Percentiles rank a stretch among this genome's conserved stretches.
phyloP scores from a whole-genome alignment of 2,888 invertebrate genomes.

The Chrysopilus asiliformis region DNA sequence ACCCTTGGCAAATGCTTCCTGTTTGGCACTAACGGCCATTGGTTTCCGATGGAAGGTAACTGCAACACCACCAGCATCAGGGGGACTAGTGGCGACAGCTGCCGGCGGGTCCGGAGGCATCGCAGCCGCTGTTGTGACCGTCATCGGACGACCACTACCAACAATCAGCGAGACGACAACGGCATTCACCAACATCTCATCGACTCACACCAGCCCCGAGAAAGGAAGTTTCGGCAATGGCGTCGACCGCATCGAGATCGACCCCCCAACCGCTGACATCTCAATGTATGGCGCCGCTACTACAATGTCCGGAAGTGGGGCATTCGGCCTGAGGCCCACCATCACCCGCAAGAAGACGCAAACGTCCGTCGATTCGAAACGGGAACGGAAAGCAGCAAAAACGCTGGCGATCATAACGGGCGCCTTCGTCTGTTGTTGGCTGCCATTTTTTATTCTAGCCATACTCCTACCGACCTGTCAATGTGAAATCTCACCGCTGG shows the following conservation, averaged over 20 bases:
- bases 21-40: slow-evolving; percentile 17
- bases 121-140: slow-evolving; percentile 58
- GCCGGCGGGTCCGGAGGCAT: slow-evolving; percentile 59
- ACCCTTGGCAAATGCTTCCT: slow-evolving; percentile 18
- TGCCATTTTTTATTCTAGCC: slow-evolving; percentile 91
- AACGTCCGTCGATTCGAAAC: slow-evolving; percentile 45
- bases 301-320: slow-evolving; percentile 22
- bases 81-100: slow-evolving; percentile 35
- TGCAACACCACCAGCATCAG: slow-evolving; percentile 15
- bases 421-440: slow-evolving; percentile 87
- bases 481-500: slow-evolving; percentile 56
- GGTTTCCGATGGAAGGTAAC: slow-evolving; percentile 18
- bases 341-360: slow-evolving; percentile 30
- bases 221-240: slow-evolving; percentile 58
- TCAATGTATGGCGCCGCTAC: slow-evolving; percentile 23
- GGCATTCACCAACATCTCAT: slow-evolving; percentile 58
- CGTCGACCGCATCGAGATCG: slow-evolving; percentile 35
- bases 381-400: slow-evolving; percentile 88
- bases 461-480: slow-evolving; percentile 77
- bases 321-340: slow-evolving; percentile 14
- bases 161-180: slow-evolving; percentile 59
- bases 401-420: slow-evolving; percentile 90
- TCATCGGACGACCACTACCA: slow-evolving; percentile 55
- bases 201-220: slow-evolving; percentile 63
- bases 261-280: slow-evolving; percentile 46